Conservation (phyloP, 1,140 invertebrate genomes). For the Bombus consobrinus region DNA sequence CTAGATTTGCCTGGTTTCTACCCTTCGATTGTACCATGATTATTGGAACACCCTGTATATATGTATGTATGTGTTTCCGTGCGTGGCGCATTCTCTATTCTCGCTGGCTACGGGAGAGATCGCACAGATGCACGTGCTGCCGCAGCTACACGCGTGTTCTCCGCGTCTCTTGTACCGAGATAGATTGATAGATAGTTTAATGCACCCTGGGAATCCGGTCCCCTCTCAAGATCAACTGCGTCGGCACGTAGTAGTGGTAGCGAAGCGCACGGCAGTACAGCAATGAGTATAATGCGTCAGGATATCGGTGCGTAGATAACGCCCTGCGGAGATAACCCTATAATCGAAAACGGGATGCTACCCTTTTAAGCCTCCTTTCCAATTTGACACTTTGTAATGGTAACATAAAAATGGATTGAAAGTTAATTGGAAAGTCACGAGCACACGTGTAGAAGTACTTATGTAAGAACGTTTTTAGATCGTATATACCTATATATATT, state of each 20-base stretch:
- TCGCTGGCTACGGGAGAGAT: slow-evolving; percentile 27
- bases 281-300: slow-evolving; percentile 42
- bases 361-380: not conserved
- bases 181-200: slow-evolving; percentile 72
- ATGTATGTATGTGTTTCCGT: not conserved
- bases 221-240: slow-evolving; percentile 40
- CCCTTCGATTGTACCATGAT: not conserved
- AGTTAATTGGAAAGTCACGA: no score
- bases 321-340: not conserved
- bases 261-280: slow-evolving; percentile 9
- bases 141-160: slow-evolving; percentile 26
- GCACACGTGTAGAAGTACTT: no score
- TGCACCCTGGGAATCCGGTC: slow-evolving; percentile 64
- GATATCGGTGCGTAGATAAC: slow-evolving; percentile 40
- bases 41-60: not conserved
- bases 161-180: slow-evolving; percentile 55
- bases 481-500: no score
- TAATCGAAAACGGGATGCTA: slow-evolving; percentile 44
- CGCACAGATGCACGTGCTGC: slow-evolving; percentile 52
- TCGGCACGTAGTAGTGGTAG: slow-evolving; percentile 18
- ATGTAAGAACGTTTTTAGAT: no score
- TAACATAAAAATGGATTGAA: no score
- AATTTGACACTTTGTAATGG: not conserved
- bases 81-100: slow-evolving; percentile 9
- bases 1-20: no score